Conservation (phyloP, 2,888 invertebrate species). For the Scotopteryx bipunctaria region DNA sequence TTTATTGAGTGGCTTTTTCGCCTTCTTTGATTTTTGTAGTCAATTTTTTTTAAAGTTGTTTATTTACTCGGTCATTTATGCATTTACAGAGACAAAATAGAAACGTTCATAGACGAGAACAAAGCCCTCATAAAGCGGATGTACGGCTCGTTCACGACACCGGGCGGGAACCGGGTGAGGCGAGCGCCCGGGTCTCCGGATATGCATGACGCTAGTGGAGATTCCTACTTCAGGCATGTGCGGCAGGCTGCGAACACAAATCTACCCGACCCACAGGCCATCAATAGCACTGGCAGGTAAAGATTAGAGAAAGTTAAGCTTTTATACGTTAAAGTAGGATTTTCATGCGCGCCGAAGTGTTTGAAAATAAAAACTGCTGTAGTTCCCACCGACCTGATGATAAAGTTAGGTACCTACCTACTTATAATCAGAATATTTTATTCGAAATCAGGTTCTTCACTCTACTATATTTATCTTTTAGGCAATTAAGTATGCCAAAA, state of each 20-base stretch:
- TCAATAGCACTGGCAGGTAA: slow-evolving; percentile 74
- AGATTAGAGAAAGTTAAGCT: background rate
- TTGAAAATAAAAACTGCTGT: no score
- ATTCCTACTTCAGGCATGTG: slow-evolving; percentile 76
- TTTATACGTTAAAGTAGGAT: background rate
- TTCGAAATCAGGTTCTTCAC: no score
- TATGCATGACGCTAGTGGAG: slow-evolving; percentile 64
- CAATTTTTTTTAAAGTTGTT: background rate
- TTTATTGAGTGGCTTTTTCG: no score
- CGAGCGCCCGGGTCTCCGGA: slow-evolving; percentile 83
- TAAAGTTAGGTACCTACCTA: no score
- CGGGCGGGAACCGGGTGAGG: slow-evolving; percentile 68
- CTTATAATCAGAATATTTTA: no score
- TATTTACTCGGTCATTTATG: background rate
- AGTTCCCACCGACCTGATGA: no score
- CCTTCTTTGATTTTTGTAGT: no score
- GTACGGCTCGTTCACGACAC: slow-evolving; percentile 93
- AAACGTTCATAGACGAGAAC: slow-evolving; percentile 96
- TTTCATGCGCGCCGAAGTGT: no score
- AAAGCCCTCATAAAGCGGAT: slow-evolving; percentile 96
- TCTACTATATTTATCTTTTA: slow-evolving; percentile 3
- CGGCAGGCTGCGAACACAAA: slow-evolving; percentile 64
- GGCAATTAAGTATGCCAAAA: slow-evolving; percentile 14
- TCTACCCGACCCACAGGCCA: slow-evolving; percentile 70
- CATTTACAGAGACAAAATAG: slow-evolving; percentile 91